phyloP scores from a whole-genome alignment of 2,113 vertebrate genomes.

The Ornithorhynchus anatinus region DNA sequence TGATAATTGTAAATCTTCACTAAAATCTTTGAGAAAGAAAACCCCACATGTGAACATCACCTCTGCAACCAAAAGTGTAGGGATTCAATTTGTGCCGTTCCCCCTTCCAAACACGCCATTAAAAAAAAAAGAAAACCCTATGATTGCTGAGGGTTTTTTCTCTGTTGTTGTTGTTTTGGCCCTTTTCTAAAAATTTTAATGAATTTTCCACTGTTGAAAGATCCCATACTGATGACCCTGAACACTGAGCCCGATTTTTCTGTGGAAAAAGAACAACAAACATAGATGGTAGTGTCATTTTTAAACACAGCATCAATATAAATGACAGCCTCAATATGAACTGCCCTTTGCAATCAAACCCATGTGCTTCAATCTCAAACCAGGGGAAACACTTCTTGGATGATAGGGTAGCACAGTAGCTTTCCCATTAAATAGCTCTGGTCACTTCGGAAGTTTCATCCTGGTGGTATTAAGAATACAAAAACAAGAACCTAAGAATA shows the following conservation, averaged over 20 bases:
- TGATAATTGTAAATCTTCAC: constrained; percentile 72
- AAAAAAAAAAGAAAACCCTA: too few species aligned
- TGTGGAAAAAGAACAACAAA: constrained; percentile 63
- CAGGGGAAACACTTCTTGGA: constrained; percentile 55
- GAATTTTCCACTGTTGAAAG: constrained; percentile 68
- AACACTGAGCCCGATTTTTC: constrained; percentile 67
- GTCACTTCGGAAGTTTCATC: constrained; percentile 17
- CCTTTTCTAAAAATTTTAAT: constrained; percentile 60
- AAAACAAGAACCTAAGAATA: too few species aligned
- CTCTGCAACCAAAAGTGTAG: constrained; percentile 30
- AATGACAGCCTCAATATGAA: constrained; percentile 68
- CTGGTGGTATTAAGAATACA: too few species aligned
- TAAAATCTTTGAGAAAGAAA: constrained; percentile 56
- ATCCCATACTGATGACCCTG: constrained; percentile 65
- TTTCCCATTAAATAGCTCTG: constrained; percentile 54
- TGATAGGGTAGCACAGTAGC: constrained; percentile 40
- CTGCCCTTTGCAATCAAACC: constrained; percentile 65
- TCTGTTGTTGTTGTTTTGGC: not conserved
- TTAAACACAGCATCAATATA: constrained; percentile 67
- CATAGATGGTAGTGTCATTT: constrained; percentile 63
- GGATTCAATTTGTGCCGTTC: constrained; percentile 12
- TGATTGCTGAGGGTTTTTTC: constrained; percentile 1
- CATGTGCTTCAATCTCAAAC: constrained; percentile 48
- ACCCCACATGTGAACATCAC: constrained; percentile 30
- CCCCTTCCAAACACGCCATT: not conserved